Percentiles rank a stretch among this genome's conserved stretches.
Evolutionary conservation across 2,888 invertebrate species (phyloP).

Genomic region (Odontomyia ornata): DNA sequence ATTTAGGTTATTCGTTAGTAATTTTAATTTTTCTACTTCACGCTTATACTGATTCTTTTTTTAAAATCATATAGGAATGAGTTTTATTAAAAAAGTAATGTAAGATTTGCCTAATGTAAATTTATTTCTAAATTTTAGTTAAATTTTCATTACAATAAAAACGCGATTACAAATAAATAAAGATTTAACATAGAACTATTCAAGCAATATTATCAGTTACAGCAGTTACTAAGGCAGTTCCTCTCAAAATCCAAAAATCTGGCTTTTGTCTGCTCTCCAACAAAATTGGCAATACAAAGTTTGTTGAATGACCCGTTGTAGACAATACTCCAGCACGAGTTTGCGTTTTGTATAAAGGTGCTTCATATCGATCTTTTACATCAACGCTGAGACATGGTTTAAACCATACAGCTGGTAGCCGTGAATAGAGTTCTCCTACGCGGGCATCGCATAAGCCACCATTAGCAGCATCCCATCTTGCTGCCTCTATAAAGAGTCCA

Average conservation of each 20-base stretch:
- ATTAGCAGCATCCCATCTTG: slow-evolving; percentile 77
- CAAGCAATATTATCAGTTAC: slow-evolving; percentile 69
- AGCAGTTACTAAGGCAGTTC: slow-evolving; percentile 86
- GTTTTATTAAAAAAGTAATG: too few relatives aligned
- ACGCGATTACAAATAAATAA: neutral
- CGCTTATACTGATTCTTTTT: too few relatives aligned
- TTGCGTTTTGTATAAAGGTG: slow-evolving; percentile 89
- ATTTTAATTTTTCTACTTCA: too few relatives aligned
- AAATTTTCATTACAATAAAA: neutral
- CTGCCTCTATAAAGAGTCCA: slow-evolving; percentile 88
- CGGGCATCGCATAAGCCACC: slow-evolving; percentile 80
- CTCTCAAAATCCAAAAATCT: slow-evolving; percentile 88
- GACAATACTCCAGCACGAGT: slow-evolving; percentile 86
- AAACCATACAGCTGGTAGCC: slow-evolving; percentile 59
- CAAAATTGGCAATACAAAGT: slow-evolving; percentile 84
- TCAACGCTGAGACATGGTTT: slow-evolving; percentile 59
- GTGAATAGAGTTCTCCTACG: slow-evolving; percentile 68
- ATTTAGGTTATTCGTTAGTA: too few relatives aligned
- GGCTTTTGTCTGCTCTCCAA: slow-evolving; percentile 72
- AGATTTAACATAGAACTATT: neutral
- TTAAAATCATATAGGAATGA: too few relatives aligned
- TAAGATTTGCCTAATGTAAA: neutral
- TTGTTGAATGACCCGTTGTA: slow-evolving; percentile 93
- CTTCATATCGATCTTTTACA: slow-evolving; percentile 59
- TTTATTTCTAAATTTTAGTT: neutral